phyloP scores from a whole-genome alignment of 2,797 vertebrate species.

The Phoeniculus purpureus region DNA sequence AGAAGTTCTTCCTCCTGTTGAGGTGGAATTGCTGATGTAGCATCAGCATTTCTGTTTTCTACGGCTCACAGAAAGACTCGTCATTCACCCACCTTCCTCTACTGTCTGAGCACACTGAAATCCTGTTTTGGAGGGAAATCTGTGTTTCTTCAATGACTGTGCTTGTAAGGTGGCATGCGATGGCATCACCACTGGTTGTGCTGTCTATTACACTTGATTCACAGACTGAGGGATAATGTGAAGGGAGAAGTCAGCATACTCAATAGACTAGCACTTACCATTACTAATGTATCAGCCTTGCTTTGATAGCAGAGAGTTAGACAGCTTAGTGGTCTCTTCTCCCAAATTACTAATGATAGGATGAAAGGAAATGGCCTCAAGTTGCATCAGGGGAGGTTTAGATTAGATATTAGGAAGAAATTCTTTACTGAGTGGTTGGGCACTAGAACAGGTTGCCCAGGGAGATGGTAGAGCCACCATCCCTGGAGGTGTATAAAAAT shows the following conservation, averaged over 20 bases:
- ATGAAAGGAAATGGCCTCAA: too few relatives aligned
- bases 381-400: too few relatives aligned
- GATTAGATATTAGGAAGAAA: too few relatives aligned
- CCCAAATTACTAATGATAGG: too few relatives aligned
- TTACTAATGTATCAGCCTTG: background rate
- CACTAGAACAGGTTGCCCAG: too few relatives aligned
- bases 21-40: background rate
- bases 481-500: too few relatives aligned
- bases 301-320: background rate
- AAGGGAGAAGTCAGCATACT: background rate
- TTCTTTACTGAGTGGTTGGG: too few relatives aligned
- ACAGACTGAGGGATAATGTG: background rate
- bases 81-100: background rate
- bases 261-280: background rate
- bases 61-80: background rate
- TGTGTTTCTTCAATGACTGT: background rate
- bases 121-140: background rate
- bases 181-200: fast-evolving
- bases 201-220: background rate
- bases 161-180: background rate
- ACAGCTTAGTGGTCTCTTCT: too few relatives aligned
- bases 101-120: background rate
- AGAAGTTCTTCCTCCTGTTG: too few relatives aligned
- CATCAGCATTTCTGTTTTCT: background rate
- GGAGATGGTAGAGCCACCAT: too few relatives aligned